A percentile compares a stretch with the other conserved stretches of the same genome.
Evolutionary conservation across 2,888 invertebrate species (phyloP).

Genomic region (Suillia variegata): DNA sequence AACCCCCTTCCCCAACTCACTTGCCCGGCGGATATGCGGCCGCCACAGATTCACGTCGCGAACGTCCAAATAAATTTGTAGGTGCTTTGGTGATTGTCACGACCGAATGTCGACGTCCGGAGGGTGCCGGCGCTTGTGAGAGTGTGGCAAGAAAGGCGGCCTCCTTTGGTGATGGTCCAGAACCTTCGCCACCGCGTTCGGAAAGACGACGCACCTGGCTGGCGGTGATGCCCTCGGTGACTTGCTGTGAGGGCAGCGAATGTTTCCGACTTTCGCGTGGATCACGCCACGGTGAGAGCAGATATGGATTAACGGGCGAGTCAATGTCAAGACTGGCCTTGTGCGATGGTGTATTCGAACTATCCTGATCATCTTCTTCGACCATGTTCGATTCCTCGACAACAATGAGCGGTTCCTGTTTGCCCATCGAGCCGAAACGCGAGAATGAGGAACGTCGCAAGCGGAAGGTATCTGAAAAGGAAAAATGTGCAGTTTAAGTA

Average conservation of each 20-base stretch:
- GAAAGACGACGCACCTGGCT: slow-evolving; percentile 84
- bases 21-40: slow-evolving; percentile 73
- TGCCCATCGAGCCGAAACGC: slow-evolving; percentile 62
- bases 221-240: slow-evolving; percentile 84
- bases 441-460: slow-evolving; percentile 74
- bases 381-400: slow-evolving; percentile 77
- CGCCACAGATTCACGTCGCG: slow-evolving; percentile 80
- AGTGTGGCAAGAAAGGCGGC: slow-evolving; percentile 83
- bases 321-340: slow-evolving; percentile 75
- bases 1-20: slow-evolving; percentile 57
- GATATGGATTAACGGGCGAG: slow-evolving; percentile 80
- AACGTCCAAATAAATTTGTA: slow-evolving; percentile 75
- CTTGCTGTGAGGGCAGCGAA: slow-evolving; percentile 82
- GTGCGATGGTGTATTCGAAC: slow-evolving; percentile 63
- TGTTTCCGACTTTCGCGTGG: slow-evolving; percentile 77
- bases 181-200: slow-evolving; percentile 77
- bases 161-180: slow-evolving; percentile 77
- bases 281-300: slow-evolving; percentile 81
- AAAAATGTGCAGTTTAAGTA: neutral
- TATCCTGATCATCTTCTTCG: slow-evolving; percentile 68
- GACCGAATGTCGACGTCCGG: slow-evolving; percentile 82
- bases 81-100: slow-evolving; percentile 86
- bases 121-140: slow-evolving; percentile 74
- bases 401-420: slow-evolving; percentile 79
- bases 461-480: slow-evolving; percentile 59